A percentile compares a stretch with the other conserved stretches of the same genome.
Conservation (phyloP, 1,140 invertebrate species). For the Tetranychus cinnabarinus region DNA sequence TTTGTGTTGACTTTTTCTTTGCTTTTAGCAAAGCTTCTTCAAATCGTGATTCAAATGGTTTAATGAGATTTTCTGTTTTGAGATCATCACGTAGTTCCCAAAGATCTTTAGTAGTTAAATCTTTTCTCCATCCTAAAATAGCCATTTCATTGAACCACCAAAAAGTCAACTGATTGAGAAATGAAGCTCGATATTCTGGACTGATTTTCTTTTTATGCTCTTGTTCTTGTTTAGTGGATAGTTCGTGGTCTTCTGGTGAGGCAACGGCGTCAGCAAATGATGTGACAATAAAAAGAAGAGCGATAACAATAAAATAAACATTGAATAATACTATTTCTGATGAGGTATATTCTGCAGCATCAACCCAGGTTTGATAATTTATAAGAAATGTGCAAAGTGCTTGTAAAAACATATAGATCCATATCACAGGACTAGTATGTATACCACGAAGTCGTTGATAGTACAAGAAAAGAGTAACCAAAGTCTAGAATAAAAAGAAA, state of each 20-base stretch:
- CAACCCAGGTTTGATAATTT: neutral
- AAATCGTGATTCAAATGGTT: neutral
- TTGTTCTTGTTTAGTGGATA: neutral
- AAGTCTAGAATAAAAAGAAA: neutral
- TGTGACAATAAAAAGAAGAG: neutral
- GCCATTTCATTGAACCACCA: slow-evolving; percentile 55
- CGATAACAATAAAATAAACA: neutral
- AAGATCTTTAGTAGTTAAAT: slow-evolving; percentile 2
- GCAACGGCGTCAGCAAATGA: neutral
- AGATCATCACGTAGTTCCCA: slow-evolving; percentile 28
- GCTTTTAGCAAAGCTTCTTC: neutral
- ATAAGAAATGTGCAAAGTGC: neutral
- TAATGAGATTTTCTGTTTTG: slow-evolving; percentile 27
- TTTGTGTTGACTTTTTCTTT: neutral
- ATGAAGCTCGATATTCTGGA: slow-evolving; percentile 60
- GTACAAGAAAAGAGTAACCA: neutral
- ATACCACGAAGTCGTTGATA: neutral
- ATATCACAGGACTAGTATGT: neutral
- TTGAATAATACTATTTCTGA: neutral
- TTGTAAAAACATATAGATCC: neutral
- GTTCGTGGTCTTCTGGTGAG: neutral
- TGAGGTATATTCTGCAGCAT: neutral
- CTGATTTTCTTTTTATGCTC: neutral
- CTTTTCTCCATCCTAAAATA: neutral
- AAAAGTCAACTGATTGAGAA: slow-evolving; percentile 65